Conservation (phyloP, 2,797 vertebrate species). For the Paramormyrops hopkinsi region DNA sequence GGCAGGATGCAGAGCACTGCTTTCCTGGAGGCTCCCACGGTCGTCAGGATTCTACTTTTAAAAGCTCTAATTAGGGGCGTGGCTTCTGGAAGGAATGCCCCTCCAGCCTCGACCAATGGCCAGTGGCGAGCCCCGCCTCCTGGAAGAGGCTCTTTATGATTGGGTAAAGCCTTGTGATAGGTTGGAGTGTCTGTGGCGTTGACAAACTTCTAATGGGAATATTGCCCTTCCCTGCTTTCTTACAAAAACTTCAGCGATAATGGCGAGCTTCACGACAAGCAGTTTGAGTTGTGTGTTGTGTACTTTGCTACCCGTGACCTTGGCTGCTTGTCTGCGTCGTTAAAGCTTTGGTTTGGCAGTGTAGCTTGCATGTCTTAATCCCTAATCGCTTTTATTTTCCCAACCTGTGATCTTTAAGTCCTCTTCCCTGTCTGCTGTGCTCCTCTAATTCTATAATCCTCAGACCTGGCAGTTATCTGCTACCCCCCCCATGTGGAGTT, state of each 20-base stretch:
- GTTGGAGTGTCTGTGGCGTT: slow-evolving; percentile 84
- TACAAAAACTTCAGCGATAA: slow-evolving; percentile 41
- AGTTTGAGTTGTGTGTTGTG: slow-evolving; percentile 64
- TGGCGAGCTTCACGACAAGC: slow-evolving; percentile 55
- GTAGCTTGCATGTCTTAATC: slow-evolving; percentile 68
- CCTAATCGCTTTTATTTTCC: slow-evolving; percentile 46
- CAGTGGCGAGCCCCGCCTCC: slow-evolving; percentile 51
- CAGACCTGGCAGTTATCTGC: neutral
- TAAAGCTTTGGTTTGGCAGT: slow-evolving; percentile 51
- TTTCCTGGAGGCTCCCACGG: slow-evolving; percentile 58
- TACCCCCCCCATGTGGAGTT: neutral
- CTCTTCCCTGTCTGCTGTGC: neutral
- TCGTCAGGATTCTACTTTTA: slow-evolving; percentile 69
- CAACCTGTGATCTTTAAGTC: slow-evolving; percentile 46
- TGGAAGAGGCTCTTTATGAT: slow-evolving; percentile 74
- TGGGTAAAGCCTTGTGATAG: slow-evolving; percentile 84
- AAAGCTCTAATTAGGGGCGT: slow-evolving; percentile 65
- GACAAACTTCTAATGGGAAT: slow-evolving; percentile 46
- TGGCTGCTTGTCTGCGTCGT: slow-evolving; percentile 37
- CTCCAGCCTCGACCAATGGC: slow-evolving; percentile 65
- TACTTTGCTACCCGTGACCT: slow-evolving; percentile 45
- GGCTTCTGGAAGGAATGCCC: slow-evolving; percentile 67
- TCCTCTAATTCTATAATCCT: slow-evolving; percentile 7
- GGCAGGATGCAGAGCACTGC: slow-evolving; percentile 47
- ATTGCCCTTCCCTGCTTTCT: slow-evolving; percentile 56